Evolutionary conservation across 2,888 invertebrate species (phyloP).

Genomic region (Drosophila emarginata): DNA sequence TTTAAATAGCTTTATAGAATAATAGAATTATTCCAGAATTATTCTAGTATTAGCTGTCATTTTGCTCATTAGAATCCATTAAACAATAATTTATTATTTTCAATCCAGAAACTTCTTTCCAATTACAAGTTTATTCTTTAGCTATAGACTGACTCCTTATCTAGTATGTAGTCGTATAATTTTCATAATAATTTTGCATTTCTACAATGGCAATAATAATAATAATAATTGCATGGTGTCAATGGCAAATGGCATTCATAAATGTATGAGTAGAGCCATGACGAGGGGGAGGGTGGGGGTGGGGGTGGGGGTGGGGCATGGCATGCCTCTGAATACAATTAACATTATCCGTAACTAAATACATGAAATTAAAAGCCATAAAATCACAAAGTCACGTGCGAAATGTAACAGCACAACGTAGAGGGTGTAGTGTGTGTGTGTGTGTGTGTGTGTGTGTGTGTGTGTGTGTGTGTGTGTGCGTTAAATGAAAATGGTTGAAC

Average conservation of each 20-base stretch:
- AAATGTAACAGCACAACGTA: slow-evolving; percentile 59
- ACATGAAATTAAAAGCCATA: slow-evolving; percentile 80
- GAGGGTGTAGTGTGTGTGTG: not conserved
- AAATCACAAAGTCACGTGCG: slow-evolving; percentile 79
- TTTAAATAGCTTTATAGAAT: too few species aligned
- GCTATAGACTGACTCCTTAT: not conserved
- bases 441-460: not conserved
- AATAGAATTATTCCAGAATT: too few species aligned
- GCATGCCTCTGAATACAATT: slow-evolving; percentile 56
- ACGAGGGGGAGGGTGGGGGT: not conserved
- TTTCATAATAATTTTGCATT: slow-evolving; percentile 3
- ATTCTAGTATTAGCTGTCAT: too few species aligned
- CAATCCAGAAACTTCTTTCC: not conserved
- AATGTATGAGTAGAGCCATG: slow-evolving; percentile 22
- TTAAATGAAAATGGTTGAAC: not conserved
- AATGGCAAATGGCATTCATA: slow-evolving; percentile 44
- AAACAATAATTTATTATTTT: too few species aligned
- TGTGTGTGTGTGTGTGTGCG: not conserved
- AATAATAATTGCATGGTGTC: slow-evolving; percentile 36
- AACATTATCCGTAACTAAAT: slow-evolving; percentile 77
- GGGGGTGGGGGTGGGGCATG: slow-evolving; percentile 4
- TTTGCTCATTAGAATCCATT: too few species aligned
- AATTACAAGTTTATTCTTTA: not conserved
- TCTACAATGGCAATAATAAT: slow-evolving; percentile 1
- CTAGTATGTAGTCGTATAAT: slow-evolving; percentile 1